Evolutionary conservation across 2,797 vertebrate genomes (phyloP), one percentile per base, ranked within the genome.

Genomic region (Dryobates pubescens): DNA sequence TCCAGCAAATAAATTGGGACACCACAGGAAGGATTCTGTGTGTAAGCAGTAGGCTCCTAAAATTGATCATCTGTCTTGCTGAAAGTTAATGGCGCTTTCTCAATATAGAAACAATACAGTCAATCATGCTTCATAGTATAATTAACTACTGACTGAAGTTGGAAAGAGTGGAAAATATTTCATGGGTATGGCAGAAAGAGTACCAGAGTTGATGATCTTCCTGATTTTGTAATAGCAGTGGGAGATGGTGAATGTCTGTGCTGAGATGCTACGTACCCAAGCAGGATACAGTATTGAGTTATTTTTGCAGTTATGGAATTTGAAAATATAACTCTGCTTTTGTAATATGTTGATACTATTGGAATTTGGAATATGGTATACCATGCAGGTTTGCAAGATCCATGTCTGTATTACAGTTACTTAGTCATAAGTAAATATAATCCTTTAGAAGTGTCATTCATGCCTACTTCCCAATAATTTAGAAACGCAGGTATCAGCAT

Each of bases 71-170:
- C 70, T 94, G 88, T 94, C 94, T 94, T 86, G 58, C 81, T 91
- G 88, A 90, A 96, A 96, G 90, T 92, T 95, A 96, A 95, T 96
- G 90, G 76, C 75, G 54, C 90, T 95, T 86, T 96, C 94, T 95
- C 93, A 92, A 77, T 95, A 95, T 93, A 96, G 94, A 89, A 94
- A 93, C 81, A 93, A 89, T 94, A 89, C 59, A 94, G 92, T 95
- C 92, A 96, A 92, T 96, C 92, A 95, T 83, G 63, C 67, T 85
- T 95, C 5, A 0, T 89, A 59, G 56, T 75, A 82, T 95, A 95
- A 95, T 95, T 96, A 94, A 94, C 72, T 89, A 85, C 91, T 75
- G 79, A 89, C 79, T 94, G 83, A 95, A 92, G 76, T 70, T 90
- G 79, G 73, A 95, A 94, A 73, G 27, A 70, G 24, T 57, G 57